Percentiles rank a stretch among this genome's conserved stretches.
These are phyloP conservation scores for Pangasius djambal DNA, from an alignment of 2,797 vertebrate species.

Conservation along the genomic window DNA sequence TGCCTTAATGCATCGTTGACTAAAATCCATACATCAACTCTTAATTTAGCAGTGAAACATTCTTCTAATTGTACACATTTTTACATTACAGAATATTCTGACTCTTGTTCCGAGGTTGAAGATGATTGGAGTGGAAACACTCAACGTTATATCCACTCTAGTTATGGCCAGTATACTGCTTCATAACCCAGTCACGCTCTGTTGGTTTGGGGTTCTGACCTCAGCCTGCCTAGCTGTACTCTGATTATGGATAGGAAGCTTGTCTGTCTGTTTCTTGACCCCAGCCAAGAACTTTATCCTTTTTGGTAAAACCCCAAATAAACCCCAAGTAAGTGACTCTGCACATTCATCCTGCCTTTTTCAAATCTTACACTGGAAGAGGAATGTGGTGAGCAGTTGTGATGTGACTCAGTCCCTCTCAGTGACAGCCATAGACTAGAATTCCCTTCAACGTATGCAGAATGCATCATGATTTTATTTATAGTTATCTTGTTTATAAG, in stretches of 20 bases:
- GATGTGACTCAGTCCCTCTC: constrained; percentile 72
- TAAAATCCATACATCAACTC: not conserved
- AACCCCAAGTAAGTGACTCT: constrained; percentile 22
- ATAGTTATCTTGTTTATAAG: not conserved
- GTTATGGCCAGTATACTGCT: not conserved
- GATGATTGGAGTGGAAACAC: not conserved
- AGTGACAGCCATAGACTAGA: not conserved
- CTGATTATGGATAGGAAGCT: constrained; percentile 28
- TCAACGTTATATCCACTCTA: not conserved
- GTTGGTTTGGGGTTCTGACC: constrained; percentile 18
- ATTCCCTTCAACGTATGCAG: not conserved
- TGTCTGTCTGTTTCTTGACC: constrained; percentile 24
- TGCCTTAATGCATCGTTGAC: not conserved
- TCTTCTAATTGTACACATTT: not conserved
- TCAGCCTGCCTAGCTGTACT: not conserved
- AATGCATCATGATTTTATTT: constrained; percentile 12
- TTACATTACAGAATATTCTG: not conserved
- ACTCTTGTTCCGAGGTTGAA: not conserved
- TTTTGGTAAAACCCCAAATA: constrained; percentile 14
- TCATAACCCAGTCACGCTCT: constrained; percentile 19
- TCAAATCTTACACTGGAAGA: constrained; percentile 83
- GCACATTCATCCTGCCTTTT: not conserved
- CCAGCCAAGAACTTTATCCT: constrained; percentile 6
- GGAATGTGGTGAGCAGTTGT: constrained; percentile 83
- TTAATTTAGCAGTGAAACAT: not conserved